Percentiles rank a stretch among this genome's conserved stretches.
Evolutionary conservation across 1,140 invertebrate genomes (phyloP).

Genomic region (Patella vulgata): DNA sequence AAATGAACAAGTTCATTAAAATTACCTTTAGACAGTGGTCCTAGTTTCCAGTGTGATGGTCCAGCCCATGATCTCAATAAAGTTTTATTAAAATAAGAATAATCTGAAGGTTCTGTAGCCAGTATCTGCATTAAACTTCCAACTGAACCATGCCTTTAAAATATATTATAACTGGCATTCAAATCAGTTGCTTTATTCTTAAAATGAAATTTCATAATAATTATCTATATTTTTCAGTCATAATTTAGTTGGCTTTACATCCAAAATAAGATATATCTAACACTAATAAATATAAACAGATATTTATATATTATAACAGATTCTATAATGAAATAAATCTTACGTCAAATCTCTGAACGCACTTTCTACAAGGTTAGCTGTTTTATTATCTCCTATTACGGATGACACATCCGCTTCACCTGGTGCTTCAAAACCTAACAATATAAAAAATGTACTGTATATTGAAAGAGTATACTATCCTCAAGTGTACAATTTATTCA

Average conservation of each 20-base stretch:
- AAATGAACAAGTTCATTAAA: too few relatives aligned
- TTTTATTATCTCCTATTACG: constrained; percentile 47
- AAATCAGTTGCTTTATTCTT: too few relatives aligned
- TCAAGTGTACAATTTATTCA: too few relatives aligned
- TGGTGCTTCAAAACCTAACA: too few relatives aligned
- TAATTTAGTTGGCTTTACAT: too few relatives aligned
- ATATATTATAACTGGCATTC: neutral
- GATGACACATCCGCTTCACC: constrained; percentile 12
- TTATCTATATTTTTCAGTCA: too few relatives aligned
- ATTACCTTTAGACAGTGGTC: constrained; percentile 67
- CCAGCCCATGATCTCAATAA: constrained; percentile 78
- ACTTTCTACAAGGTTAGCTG: constrained; percentile 52
- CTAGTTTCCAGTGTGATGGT: constrained; percentile 79
- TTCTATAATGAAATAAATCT: constrained; percentile 21
- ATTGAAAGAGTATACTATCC: too few relatives aligned
- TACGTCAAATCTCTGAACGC: constrained; percentile 55
- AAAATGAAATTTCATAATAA: too few relatives aligned
- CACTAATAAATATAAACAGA: constrained; percentile 17
- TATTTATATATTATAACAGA: constrained; percentile 1
- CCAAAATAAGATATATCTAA: too few relatives aligned
- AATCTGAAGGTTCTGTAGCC: constrained; percentile 71
- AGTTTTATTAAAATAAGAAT: constrained; percentile 75
- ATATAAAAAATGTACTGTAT: too few relatives aligned
- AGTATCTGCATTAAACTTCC: constrained; percentile 59
- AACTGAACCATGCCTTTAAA: constrained; percentile 53